Evolutionary conservation across 2,797 vertebrate genomes (phyloP), one percentile per base, ranked within the genome.

Genomic region (Sebastes alutus): DNA sequence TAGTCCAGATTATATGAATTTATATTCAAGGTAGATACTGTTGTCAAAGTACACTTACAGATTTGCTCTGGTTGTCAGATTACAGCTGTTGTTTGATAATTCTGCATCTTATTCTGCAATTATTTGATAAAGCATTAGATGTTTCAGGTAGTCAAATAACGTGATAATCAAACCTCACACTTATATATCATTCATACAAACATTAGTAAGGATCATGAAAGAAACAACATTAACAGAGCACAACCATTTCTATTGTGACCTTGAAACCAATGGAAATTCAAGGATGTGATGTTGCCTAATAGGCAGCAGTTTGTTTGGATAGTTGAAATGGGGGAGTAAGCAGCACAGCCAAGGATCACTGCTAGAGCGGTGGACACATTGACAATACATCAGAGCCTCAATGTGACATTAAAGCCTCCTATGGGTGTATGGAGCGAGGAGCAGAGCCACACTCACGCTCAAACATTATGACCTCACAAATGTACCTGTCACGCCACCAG

Each of bases 351-450:
- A 79, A 86, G 82, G 82, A 63, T 75, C 38, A 38, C 4, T 23
- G 29, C 56, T 33, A 56, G 30, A 76, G 67, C 3, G 5, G 61
- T 70, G 72, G 59, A 63, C 35, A 65, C 38, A 32, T 8, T 67
- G 49, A 77, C 62, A 42, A 63, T 46, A 75, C 12, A 68, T 85
- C 66, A 82, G 61, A 72, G 49, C 16, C 74, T 67, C 63, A 56
- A 4, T 61, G 69, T 79, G 73, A 82, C 75, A 70, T 77, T 52
- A 14, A 55, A 35, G 64, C 59, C 23, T 78, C 12, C 56, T 49
- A 20, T 49, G 27, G 16, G 29, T 29, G 20, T 66, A 30, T 56
- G 22, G 56, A 69, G 46, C 0, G 6, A 38, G 23, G 3, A 16
- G 46, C 38, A 65, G 23, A 87, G 42, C 56, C 10, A 49, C 18